A percentile compares a stretch with the other conserved stretches of the same genome.
Evolutionary conservation across 2,888 invertebrate genomes (phyloP).

Genomic region (Amiota minor): DNA sequence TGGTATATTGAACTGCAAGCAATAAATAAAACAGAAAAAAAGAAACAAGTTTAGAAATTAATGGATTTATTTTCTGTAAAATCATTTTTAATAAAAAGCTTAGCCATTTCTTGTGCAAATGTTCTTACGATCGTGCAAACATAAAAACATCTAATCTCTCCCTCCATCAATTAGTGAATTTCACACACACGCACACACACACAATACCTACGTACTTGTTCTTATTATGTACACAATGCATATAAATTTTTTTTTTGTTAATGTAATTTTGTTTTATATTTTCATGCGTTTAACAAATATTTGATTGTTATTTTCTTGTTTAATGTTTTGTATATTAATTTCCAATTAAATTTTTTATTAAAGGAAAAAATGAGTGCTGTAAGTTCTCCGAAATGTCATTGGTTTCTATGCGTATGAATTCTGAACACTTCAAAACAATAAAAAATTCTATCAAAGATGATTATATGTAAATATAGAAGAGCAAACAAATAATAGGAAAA

Average conservation of each 20-base stretch:
- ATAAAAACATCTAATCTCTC: background rate
- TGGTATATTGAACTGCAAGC: slow-evolving; percentile 73
- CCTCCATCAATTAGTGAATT: background rate
- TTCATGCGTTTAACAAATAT: slow-evolving; percentile 15
- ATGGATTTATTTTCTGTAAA: background rate
- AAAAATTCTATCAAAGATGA: no score
- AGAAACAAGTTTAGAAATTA: slow-evolving; percentile 15
- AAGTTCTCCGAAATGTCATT: no score
- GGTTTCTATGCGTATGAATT: no score
- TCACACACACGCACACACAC: no score
- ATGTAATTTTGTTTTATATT: background rate
- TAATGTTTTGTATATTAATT: no score
- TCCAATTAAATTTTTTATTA: no score
- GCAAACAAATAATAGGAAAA: background rate
- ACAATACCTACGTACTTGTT: no score
- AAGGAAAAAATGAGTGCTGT: no score
- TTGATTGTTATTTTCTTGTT: background rate
- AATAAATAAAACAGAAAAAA: slow-evolving; percentile 28
- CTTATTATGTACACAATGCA: no score
- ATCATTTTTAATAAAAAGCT: slow-evolving; percentile 8
- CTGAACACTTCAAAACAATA: no score
- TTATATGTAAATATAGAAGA: background rate
- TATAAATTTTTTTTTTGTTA: slow-evolving; percentile 3
- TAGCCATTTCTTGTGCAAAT: slow-evolving; percentile 4
- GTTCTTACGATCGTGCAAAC: slow-evolving; percentile 20